Evolutionary conservation across 2,797 vertebrate species (phyloP).

Genomic region (Sebastes kiyomatsui): DNA sequence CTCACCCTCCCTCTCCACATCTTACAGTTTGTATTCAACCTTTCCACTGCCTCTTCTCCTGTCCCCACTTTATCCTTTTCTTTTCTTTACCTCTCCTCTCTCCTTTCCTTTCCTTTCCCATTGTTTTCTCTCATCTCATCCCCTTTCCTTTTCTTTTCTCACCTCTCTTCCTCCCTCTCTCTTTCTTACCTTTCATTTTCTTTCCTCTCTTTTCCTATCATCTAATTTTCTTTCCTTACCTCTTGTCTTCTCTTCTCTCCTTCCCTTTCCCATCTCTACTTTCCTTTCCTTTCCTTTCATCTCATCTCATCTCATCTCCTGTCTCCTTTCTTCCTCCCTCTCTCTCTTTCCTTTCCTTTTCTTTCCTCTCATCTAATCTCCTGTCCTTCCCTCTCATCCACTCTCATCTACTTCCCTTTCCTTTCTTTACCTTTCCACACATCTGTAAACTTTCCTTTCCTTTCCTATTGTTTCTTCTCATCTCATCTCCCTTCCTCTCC

Average conservation of each 20-base stretch:
- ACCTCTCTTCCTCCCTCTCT: neutral
- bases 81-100: neutral
- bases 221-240: neutral
- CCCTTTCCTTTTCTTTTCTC: neutral
- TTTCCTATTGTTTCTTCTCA: neutral
- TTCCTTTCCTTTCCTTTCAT: too few relatives aligned
- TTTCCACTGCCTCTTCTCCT: neutral
- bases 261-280: too few relatives aligned
- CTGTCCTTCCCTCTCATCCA: too few relatives aligned
- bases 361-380: too few relatives aligned
- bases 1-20: neutral
- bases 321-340: too few relatives aligned
- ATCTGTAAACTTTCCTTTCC: neutral
- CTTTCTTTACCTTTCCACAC: too few relatives aligned
- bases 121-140: too few relatives aligned
- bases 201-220: neutral
- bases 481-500: neutral
- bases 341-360: too few relatives aligned
- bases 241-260: neutral
- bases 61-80: neutral
- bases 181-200: neutral
- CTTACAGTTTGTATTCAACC: slow-evolving; percentile 2
- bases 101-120: neutral
- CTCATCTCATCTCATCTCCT: too few relatives aligned
- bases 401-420: too few relatives aligned